Percentiles rank a stretch among this genome's conserved stretches.
These are phyloP conservation scores for Bombus soroeensis DNA, from an alignment of 1,140 invertebrate species.

Conservation along the genomic window DNA sequence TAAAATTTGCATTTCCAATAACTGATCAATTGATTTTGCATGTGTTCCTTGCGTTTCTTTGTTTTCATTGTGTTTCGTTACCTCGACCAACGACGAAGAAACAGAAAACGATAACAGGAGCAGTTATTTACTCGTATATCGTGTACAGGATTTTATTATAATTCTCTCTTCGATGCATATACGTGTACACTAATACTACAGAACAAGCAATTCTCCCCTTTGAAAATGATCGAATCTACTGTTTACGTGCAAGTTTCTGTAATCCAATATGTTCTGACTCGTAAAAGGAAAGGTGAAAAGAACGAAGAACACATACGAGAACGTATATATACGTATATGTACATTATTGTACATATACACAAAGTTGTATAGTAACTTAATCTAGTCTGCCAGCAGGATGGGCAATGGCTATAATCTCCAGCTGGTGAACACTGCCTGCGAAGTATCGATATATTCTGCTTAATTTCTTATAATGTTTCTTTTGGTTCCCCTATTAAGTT, in stretches of 20 bases:
- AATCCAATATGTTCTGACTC: background rate
- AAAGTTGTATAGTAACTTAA: slow-evolving; percentile 6
- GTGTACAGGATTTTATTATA: slow-evolving; percentile 30
- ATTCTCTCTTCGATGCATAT: background rate
- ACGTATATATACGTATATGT: background rate
- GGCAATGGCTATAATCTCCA: background rate
- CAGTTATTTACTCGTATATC: slow-evolving; percentile 21
- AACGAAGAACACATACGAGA: background rate
- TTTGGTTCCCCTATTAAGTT: slow-evolving; percentile 2
- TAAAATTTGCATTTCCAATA: background rate
- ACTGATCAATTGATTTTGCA: background rate
- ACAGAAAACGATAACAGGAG: background rate
- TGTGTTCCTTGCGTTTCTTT: background rate
- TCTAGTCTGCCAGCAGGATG: background rate
- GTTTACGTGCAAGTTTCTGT: background rate
- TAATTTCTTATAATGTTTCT: background rate
- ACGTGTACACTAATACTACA: background rate
- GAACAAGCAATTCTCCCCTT: background rate
- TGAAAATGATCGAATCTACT: background rate
- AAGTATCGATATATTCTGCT: slow-evolving; percentile 16
- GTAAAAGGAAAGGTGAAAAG: background rate
- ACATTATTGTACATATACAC: background rate
- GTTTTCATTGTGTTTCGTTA: background rate
- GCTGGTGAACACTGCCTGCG: background rate
- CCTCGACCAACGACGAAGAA: background rate